Base-by-base conservation (phyloP, 2,797 vertebrate genomes). In the Sternarchorhynchus goeldii region DNA sequence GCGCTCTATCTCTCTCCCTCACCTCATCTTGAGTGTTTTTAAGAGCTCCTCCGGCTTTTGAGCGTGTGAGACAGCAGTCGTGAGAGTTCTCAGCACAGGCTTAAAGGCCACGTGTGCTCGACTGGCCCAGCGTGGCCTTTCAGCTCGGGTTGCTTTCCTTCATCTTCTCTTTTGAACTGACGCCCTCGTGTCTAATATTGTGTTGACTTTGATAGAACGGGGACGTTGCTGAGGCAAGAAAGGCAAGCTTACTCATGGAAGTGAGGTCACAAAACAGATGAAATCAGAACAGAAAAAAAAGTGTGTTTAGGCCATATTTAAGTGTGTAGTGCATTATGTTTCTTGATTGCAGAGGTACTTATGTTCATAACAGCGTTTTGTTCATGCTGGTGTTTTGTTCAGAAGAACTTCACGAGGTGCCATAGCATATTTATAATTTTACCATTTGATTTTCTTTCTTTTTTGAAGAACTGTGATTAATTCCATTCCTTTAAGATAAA, bases 61-160 rank as follows among this genome's bases (percentile, higher is more conserved):
- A 57, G 66, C 60, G 81, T 57, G 70, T 75, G 76, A 87, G 81
- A 67, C 81, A 76, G 72, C 70, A 63, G n/a, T 7, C 36, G 71
- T 81, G n/a, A 80, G 68, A 70, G 57, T 82, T 20, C 60, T 79
- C 18, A 18, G 8, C 67, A 57, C 50, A 50, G 41, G 72, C 55
- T 57, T 77, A 83, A 82, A 85, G 84, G 74, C 73, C 79, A 85
- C 68, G 62, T 66, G 76, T 71, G 31, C 45, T 71, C 83, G 76
- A 69, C 34, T 45, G 73, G 62, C 39, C 45, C 72, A 78, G 77
- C 62, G 25, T 77, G 67, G 25, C 60, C 50, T 76, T 80, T 82
- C 67, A 75, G 69, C 74, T 79, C 66, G 69, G 70, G 80, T 81
- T 80, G 70, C 65, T 81, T 63, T 71, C 57, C 66, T 63, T 32